Conservation (phyloP, 1,140 invertebrate species). For the Drepana arcuata region DNA sequence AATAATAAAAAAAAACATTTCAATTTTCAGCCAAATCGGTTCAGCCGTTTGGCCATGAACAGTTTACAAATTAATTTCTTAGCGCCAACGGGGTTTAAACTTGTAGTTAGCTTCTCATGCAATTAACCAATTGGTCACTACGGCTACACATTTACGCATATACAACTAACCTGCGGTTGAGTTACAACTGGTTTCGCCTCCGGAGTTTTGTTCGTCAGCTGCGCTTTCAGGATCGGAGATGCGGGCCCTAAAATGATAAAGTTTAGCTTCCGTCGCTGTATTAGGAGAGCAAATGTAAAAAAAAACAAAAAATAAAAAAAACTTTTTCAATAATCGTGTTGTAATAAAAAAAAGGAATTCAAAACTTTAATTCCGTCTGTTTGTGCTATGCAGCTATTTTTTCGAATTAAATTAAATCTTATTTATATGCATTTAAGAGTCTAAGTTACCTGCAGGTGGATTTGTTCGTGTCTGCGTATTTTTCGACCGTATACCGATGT, state of each 20-base stretch:
- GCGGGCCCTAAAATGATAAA: conserved; percentile 42
- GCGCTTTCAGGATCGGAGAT: conserved; percentile 66
- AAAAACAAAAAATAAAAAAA: conserved; percentile 3
- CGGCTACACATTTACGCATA: no score
- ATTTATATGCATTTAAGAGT: no score
- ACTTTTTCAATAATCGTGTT: conserved; percentile 1
- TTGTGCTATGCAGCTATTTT: no score
- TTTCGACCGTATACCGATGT: conserved; percentile 82
- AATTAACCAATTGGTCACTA: no score
- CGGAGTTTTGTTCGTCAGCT: conserved; percentile 50
- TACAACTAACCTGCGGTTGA: conserved; percentile 28
- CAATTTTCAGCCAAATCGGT: conserved; percentile 15
- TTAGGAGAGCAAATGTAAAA: no score
- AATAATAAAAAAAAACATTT: no score
- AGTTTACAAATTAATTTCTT: no score
- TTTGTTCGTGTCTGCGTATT: conserved; percentile 43
- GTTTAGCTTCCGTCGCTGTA: background rate
- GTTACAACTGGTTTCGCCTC: conserved; percentile 36
- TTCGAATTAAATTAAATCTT: no score
- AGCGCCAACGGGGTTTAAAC: background rate
- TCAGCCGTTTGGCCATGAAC: no score
- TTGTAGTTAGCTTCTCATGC: no score
- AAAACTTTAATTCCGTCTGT: no score
- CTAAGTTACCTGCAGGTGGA: conserved; percentile 37
- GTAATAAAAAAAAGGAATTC: no score